Percentiles rank a stretch among this genome's conserved stretches.
Evolutionary conservation across 1,140 invertebrate species (phyloP).

Genomic region (Oppia nitens): DNA sequence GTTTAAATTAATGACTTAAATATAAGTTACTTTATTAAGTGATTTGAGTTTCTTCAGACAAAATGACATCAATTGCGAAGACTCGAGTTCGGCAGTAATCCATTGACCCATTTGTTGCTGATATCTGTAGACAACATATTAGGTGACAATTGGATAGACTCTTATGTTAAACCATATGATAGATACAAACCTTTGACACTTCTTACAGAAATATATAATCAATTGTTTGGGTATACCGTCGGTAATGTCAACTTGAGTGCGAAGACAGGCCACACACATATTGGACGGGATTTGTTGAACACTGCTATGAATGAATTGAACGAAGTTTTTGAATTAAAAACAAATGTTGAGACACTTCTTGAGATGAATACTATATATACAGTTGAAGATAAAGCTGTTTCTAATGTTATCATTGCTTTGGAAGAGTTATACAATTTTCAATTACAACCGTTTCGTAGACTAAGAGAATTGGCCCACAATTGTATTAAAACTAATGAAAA

Average conservation of each 20-base stretch:
- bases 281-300: constrained; percentile 77
- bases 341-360: constrained; percentile 26
- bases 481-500: constrained; percentile 26
- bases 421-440: constrained; percentile 30
- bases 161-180: neutral
- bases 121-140: constrained; percentile 42
- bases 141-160: neutral
- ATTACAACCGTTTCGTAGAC: constrained; percentile 29
- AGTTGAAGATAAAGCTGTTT: constrained; percentile 28
- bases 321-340: constrained; percentile 27
- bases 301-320: constrained; percentile 27
- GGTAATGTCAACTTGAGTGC: constrained; percentile 80
- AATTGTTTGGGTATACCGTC: constrained; percentile 89
- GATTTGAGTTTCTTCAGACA: constrained; percentile 90
- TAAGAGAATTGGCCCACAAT: constrained; percentile 25
- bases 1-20: too few relatives aligned
- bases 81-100: constrained; percentile 74
- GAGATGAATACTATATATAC: constrained; percentile 28
- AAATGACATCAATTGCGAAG: constrained; percentile 70
- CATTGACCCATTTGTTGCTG: constrained; percentile 81
- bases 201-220: constrained; percentile 62
- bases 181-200: constrained; percentile 60
- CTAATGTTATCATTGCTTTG: constrained; percentile 26
- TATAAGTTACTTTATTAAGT: constrained; percentile 56
- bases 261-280: constrained; percentile 87